phyloP scores from a whole-genome alignment of 2,888 invertebrate species.

The Anaspis maculata region DNA sequence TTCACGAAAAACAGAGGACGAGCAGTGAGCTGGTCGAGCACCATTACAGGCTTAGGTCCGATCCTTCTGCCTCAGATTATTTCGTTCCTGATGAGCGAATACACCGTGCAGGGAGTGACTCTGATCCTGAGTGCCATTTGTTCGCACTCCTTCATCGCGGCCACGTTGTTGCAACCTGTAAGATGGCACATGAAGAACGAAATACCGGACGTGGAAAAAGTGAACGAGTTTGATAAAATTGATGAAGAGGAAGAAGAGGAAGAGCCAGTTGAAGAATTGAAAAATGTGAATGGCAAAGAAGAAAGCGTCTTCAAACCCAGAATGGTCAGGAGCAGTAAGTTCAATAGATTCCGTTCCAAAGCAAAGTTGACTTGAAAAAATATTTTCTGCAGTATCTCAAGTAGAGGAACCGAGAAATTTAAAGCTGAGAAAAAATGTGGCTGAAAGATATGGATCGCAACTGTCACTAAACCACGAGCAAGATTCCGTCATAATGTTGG shows the following conservation, averaged over 20 bases:
- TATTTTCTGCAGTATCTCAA: background rate
- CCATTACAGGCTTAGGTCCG: constrained; percentile 58
- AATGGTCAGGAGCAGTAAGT: constrained; percentile 1
- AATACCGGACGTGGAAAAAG: constrained; percentile 4
- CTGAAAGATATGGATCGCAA: background rate
- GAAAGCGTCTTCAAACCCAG: constrained; percentile 1
- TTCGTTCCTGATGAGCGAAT: constrained; percentile 47
- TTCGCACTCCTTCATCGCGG: constrained; percentile 52
- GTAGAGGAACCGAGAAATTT: background rate
- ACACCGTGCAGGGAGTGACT: constrained; percentile 53
- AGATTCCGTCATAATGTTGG: constrained; percentile 40
- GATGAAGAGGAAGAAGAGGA: constrained; percentile 3
- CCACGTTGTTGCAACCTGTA: constrained; percentile 56
- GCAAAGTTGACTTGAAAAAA: constrained; percentile 1
- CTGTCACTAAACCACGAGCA: constrained; percentile 35
- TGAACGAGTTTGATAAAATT: constrained; percentile 2
- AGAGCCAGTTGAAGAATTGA: no score
- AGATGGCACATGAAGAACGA: constrained; percentile 53
- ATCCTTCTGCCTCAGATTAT: constrained; percentile 57
- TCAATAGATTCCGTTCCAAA: constrained; percentile 1
- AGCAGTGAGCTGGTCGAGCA: constrained; percentile 56
- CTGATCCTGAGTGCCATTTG: constrained; percentile 54
- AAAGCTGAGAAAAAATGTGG: background rate
- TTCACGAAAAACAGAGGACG: constrained; percentile 53
- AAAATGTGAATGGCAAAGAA: constrained; percentile 1